A percentile compares a stretch with the other conserved stretches of the same genome.
phyloP scores from a whole-genome alignment of 2,888 invertebrate genomes.

The Hoplodrina ambigua region DNA sequence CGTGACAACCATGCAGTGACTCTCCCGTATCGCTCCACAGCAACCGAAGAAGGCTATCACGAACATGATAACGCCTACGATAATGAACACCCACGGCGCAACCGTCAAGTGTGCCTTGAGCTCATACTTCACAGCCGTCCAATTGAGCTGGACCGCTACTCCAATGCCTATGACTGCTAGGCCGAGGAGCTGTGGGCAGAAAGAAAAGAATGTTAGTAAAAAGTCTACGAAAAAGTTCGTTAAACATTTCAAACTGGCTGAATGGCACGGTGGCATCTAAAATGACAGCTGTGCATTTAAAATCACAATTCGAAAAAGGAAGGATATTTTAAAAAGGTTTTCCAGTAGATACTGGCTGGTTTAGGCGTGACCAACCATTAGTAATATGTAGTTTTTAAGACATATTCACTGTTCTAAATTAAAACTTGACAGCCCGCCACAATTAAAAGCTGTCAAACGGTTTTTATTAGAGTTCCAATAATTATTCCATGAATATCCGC shows the following conservation, averaged over 20 bases:
- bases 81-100: slow-evolving; percentile 92
- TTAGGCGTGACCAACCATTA: too few species aligned
- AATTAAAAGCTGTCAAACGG: too few species aligned
- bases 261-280: neutral
- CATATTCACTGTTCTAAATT: too few species aligned
- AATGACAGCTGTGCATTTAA: neutral
- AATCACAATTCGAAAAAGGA: neutral
- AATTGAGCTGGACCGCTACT: slow-evolving; percentile 91
- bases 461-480: too few species aligned
- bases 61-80: slow-evolving; percentile 93
- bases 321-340: slow-evolving; percentile 13
- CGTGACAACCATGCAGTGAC: slow-evolving; percentile 96
- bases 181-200: slow-evolving; percentile 91
- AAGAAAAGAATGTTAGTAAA: slow-evolving; percentile 65
- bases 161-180: slow-evolving; percentile 92
- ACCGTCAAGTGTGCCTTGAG: slow-evolving; percentile 87
- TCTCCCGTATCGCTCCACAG: slow-evolving; percentile 97
- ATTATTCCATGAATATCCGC: too few species aligned
- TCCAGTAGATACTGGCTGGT: neutral
- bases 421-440: too few species aligned
- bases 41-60: slow-evolving; percentile 97
- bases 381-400: too few species aligned
- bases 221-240: neutral
- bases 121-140: slow-evolving; percentile 86
- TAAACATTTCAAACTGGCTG: neutral